Base-by-base conservation (phyloP, 2,113 vertebrate genomes). In the Himantopus leucocephalus region DNA sequence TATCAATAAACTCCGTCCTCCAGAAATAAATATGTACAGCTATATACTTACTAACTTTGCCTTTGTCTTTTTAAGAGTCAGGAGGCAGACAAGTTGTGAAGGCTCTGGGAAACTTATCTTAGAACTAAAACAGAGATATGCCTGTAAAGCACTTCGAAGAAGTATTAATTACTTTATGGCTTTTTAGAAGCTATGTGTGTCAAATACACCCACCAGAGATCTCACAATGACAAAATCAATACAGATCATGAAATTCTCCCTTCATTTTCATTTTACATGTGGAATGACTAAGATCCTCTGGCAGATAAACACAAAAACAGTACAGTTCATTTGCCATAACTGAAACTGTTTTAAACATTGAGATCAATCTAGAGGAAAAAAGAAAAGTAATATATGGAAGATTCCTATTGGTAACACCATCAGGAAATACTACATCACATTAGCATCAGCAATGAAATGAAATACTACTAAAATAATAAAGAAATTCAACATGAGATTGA, bases 231-330 rank as follows among this genome's bases (percentile, higher is more conserved):
- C 77, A 64, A 88, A 92, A 92, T 85, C 84, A 86, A 74, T 80
- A 62, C 16, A 47, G 67, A 59, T 92, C 29, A 55, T 41, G 26
- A 52, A 74, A 82, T 27, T 16, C 13, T 77, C 23, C 32, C 14
- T 93, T 92, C 86, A 43, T 93, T 97, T 94, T 94, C 41, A 56
- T 86, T 96, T 91, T 95, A 62, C 30, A 63, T 64, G 10, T 63
- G 56, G 41, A 91, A 68, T 29, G 21, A 72, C 30, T 77, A 30
- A 92, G 71, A 62, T n/a, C 58, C 63, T 85, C 62, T 71, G 84
- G 52, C n/a, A 88, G 56, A 63, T 84, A 92, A 80, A 79, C 32
- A 39, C 43, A 62, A 32, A 80, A 75, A 4, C 22, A 78, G 14
- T 70, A 30, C 30, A 53, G 53, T 71, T 88, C 85, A 76, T 88